These are phyloP conservation scores for Amphipoea oculea DNA, from an alignment of 2,888 invertebrate genomes.

Conservation along the genomic window DNA sequence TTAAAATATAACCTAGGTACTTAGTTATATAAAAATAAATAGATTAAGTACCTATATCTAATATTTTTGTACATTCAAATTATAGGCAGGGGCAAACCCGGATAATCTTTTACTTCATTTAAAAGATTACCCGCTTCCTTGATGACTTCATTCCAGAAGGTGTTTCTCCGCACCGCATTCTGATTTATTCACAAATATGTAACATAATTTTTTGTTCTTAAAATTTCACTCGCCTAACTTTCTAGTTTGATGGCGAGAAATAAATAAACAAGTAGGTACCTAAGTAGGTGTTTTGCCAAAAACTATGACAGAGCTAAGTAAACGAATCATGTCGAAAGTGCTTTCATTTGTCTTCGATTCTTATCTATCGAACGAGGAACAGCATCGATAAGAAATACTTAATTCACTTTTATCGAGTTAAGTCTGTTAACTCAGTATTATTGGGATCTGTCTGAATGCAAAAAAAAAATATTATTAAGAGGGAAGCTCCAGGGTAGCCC, in stretches of 20 bases:
- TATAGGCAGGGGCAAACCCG: background rate
- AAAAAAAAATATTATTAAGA: no score
- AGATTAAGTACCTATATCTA: background rate
- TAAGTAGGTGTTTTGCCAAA: background rate
- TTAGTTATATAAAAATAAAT: no score
- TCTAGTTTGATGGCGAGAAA: background rate
- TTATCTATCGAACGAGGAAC: background rate
- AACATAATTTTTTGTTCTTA: background rate
- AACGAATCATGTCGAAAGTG: background rate
- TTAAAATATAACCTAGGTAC: no score
- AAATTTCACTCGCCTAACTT: background rate
- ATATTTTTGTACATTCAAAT: background rate
- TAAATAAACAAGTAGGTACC: background rate
- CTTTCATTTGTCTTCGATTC: background rate
- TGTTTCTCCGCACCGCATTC: slow-evolving; percentile 1
- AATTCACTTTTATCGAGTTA: background rate
- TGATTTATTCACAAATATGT: background rate
- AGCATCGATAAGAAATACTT: background rate
- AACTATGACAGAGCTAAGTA: background rate
- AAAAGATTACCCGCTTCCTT: background rate
- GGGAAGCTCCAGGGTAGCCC: no score
- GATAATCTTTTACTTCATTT: background rate
- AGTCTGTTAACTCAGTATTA: background rate
- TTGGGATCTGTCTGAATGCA: background rate
- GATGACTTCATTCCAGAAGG: slow-evolving; percentile 13